These are phyloP conservation scores for Andrena hattorfiana DNA, from an alignment of 2,888 invertebrate species.

Conservation along the genomic window DNA sequence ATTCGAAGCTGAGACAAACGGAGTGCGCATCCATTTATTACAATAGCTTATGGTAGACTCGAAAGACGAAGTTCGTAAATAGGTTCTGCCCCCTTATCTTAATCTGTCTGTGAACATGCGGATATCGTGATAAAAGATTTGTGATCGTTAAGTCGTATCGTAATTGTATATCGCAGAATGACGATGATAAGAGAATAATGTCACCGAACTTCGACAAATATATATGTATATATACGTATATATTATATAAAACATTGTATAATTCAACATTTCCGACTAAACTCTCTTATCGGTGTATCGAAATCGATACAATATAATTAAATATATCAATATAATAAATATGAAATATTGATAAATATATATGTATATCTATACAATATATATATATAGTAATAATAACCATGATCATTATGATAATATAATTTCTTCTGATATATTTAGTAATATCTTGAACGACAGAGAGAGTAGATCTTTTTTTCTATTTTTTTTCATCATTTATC, in stretches of 20 bases:
- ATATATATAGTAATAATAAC: slow-evolving; percentile 59
- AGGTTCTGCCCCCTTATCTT: slow-evolving; percentile 18
- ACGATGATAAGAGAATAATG: slow-evolving; percentile 64
- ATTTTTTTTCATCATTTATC: slow-evolving; percentile 41
- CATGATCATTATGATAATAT: slow-evolving; percentile 34
- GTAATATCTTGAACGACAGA: slow-evolving; percentile 66
- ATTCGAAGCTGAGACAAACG: slow-evolving; percentile 68
- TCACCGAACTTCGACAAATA: slow-evolving; percentile 57
- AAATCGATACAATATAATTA: slow-evolving; percentile 72
- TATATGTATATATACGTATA: slow-evolving; percentile 27
- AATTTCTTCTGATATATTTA: slow-evolving; percentile 65
- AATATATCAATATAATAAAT: slow-evolving; percentile 76
- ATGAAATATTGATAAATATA: slow-evolving; percentile 71
- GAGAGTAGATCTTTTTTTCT: slow-evolving; percentile 53
- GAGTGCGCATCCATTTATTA: slow-evolving; percentile 70
- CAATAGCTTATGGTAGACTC: slow-evolving; percentile 63
- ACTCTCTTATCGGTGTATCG: slow-evolving; percentile 68
- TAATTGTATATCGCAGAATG: slow-evolving; percentile 54
- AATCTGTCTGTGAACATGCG: slow-evolving; percentile 56
- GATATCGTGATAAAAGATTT: slow-evolving; percentile 50
- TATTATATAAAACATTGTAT: slow-evolving; percentile 68
- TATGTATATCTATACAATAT: slow-evolving; percentile 51
- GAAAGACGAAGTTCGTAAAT: slow-evolving; percentile 60
- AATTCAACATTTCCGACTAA: slow-evolving; percentile 67
- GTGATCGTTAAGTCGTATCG: slow-evolving; percentile 38